These are phyloP conservation scores for Podiceps cristatus DNA, from an alignment of 2,113 vertebrate genomes.

Conservation along the genomic window DNA sequence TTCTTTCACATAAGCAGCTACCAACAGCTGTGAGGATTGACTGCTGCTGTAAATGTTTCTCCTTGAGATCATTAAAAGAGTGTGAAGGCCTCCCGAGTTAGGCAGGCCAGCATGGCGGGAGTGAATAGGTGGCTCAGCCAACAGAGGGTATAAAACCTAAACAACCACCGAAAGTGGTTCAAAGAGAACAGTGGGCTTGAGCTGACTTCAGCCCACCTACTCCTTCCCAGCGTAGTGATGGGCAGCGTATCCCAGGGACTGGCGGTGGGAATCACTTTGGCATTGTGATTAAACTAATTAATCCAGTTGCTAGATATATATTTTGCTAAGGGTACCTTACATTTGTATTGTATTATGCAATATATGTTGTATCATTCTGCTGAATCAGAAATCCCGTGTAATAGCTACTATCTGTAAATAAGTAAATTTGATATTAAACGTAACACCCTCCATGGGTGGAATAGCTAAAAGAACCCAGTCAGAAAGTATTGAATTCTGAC, in stretches of 20 bases:
- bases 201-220: background rate
- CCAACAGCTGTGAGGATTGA: background rate
- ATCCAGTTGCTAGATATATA: background rate
- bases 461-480: background rate
- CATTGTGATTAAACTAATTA: background rate
- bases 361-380: background rate
- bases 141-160: background rate
- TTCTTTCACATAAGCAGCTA: background rate
- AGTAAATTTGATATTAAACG: background rate
- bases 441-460: rapidly evolving
- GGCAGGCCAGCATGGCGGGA: background rate
- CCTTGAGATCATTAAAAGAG: no score
- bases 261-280: background rate
- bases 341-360: background rate
- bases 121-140: background rate
- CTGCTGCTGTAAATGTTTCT: rapidly evolving
- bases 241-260: rapidly evolving
- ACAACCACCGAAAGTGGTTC: background rate
- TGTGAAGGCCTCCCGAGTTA: no score
- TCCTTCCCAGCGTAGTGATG: rapidly evolving
- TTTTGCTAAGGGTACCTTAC: background rate
- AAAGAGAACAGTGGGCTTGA: background rate
- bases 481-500: background rate
- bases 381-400: background rate
- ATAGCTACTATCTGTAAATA: background rate